Evolutionary conservation across 2,888 invertebrate genomes (phyloP), one percentile per base, ranked within the genome.

Genomic region (Caenorhabditis macrosperma): DNA sequence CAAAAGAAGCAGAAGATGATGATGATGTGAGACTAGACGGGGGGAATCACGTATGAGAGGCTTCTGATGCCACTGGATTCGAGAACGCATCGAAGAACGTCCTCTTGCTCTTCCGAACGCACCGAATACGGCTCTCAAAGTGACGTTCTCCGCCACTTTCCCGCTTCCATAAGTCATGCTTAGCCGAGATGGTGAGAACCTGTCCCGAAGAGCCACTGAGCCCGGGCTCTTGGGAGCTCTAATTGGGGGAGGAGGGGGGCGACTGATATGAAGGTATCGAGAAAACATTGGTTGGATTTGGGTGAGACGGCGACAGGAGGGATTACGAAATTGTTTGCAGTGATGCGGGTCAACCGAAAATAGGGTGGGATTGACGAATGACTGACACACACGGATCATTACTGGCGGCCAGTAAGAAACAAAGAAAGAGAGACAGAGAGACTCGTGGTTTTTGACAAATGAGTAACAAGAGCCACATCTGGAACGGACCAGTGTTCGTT

Each of bases 301-400:
- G 38, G 7, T 2, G 15, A 12, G 38, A 38, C 33, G 26, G 30
- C 33, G 9, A 35, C 24, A 3, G 10, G 10, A 44, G 12, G 67
- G 54, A 67, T 46, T 46, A 67, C 33, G 28, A 46, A 57, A 67
- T 67, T 67, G 55, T 67, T 57, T 35, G 67, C 15, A 54, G 26
- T 1, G 17, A 17, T 28, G 22, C n/a, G 54, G 46, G 46, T 24
- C 67, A 48, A 17, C 52, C 54, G 44, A 67, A 67, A 67, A 67
- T 57, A 67, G 67, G 46, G n/a, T n/a, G n/a, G n/a, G 67, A 67
- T 67, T 67, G 67, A 67, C 67, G 26, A 67, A 67, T 67, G 67
- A 67, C 67, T 67, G 48, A 46, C 28, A 46, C 22, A n/a, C n/a
- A 41, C 35, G 52, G 54, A 57, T 67, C 67, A 57, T 57, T 57